Base-by-base conservation (phyloP, 2,797 vertebrate species). In the Chaetophractus vellerosus region DNA sequence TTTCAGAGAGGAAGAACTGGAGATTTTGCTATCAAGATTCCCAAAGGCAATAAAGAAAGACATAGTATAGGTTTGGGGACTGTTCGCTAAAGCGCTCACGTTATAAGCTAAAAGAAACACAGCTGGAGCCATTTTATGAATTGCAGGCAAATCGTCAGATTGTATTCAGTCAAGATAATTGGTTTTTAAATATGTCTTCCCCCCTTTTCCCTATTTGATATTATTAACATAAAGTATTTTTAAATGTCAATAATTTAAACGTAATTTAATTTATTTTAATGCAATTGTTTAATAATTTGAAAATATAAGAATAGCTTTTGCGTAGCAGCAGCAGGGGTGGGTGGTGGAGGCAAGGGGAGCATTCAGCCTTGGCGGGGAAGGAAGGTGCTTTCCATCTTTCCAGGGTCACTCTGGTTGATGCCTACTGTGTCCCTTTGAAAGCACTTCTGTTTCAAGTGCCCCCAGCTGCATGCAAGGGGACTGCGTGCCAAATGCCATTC, bases 231-330 rank as follows among this genome's bases (percentile, higher is more conserved):
- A 75, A 91, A 95, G 88, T 72, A 88, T 93, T 95, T 94, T 92
- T 57, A 95, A 95, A 75, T 93, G 78, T 87, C 93, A 95, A 94
- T 93, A 95, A 96, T 94, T 96, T 96, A 95, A 92, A 78, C 89
- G 93, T 93, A 96, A 95, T 94, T 96, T 97, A 92, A 96, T 97
- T 96, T 95, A 69, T 94, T 94, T 95, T 85, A 94, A 93, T 94
- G 41, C 93, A 96, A 96, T 93, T 93, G 68, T 90, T 96, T 91
- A 96, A 92, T 97, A 93, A 91, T 80, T 96, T 94, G 85, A 94
- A 72, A 96, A 61, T 84, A 6, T 90, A 86, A 95, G 90, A 72
- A 90, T 84, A 91, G n/a, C 33, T 88, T 81, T 94, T 31, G 68
- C 10, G 8, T 10, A 93, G 45, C 2, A 55, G 63, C n/a, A 6